Evolutionary conservation across 2,888 invertebrate genomes (phyloP).

Genomic region (Parapristionchus giblindavisi): DNA sequence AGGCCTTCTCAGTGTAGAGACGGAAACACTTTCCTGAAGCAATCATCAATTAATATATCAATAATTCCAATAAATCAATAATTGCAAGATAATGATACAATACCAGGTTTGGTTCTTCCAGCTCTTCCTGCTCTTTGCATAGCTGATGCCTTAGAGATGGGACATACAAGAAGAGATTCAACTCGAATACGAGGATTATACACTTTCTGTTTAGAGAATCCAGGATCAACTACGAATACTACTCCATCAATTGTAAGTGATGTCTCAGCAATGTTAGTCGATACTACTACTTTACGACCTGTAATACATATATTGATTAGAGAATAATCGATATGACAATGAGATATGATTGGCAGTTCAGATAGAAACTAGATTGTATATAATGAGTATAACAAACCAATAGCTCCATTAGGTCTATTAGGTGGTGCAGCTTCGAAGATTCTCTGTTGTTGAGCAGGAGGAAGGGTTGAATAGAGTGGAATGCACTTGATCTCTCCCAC

Average conservation of each 20-base stretch:
- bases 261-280: conserved; percentile 99
- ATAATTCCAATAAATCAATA: neutral
- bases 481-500: conserved; percentile 97
- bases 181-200: conserved; percentile 90
- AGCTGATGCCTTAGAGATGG: conserved; percentile 97
- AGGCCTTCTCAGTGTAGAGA: conserved; percentile 87
- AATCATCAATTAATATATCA: neutral
- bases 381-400: conserved; percentile 78
- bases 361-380: too few species aligned
- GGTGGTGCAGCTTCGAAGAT: conserved; percentile 98
- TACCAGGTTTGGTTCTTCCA: conserved; percentile 87
- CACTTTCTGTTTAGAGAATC: conserved; percentile 98
- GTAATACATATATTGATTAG: conserved; percentile 8
- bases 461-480: conserved; percentile 95
- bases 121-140: conserved; percentile 98
- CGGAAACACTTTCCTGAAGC: conserved; percentile 85
- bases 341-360: too few species aligned
- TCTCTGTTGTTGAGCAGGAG: conserved; percentile 85
- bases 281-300: conserved; percentile 79
- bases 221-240: conserved; percentile 98
- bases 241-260: conserved; percentile 98
- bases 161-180: conserved; percentile 95
- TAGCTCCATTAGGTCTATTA: conserved; percentile 85
- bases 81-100: neutral
- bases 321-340: neutral